Evolutionary conservation across 1,140 invertebrate species (phyloP), one percentile per base, ranked within the genome.

Genomic region (Monochamus saltuarius): DNA sequence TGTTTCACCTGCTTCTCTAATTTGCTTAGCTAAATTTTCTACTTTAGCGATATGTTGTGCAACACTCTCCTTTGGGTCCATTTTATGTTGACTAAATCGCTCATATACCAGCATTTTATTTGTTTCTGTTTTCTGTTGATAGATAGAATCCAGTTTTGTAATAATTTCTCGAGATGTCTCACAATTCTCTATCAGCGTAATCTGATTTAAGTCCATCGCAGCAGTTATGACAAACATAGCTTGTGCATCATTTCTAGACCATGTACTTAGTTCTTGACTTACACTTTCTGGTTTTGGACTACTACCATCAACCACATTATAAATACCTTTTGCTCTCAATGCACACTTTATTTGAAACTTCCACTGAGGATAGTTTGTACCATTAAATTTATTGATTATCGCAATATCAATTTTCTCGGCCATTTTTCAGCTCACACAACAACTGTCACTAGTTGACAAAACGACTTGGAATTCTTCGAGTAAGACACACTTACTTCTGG

Each of bases 41-140:
- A 77, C 63, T 64, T 76, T 75, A 0, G 75, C 66, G 35, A 78
- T 68, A 64, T 77, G 73, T 61, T 74, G 68, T 35, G 72, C 68
- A 10, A 73, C 62, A 8, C 42, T 71, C 6, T 29, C 22, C 6
- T 29, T 22, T 72, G 75, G 45, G 14, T 64, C 29, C 56, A 73
- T 70, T 65, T 69, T 71, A 43, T 75, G 73, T 34, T 72, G 65
- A 45, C 75, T 71, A 62, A 77, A 77, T 1, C 56, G 51, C 55
- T 75, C 73, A 62, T 78, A 69, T 10, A 69, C 61, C 19, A 74
- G 49, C 70, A 77, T 74, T 65, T 75, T 75, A 46, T 70, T 60
- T 70, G 66, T 50, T 69, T 42, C 40, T 13, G 40, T 13, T 17
- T 42, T 42, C 40, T 42, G 40, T 7, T 53, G 57, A 61, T 73